Base-by-base conservation (phyloP, 2,888 invertebrate species). In the Polyommatus iphigenia region DNA sequence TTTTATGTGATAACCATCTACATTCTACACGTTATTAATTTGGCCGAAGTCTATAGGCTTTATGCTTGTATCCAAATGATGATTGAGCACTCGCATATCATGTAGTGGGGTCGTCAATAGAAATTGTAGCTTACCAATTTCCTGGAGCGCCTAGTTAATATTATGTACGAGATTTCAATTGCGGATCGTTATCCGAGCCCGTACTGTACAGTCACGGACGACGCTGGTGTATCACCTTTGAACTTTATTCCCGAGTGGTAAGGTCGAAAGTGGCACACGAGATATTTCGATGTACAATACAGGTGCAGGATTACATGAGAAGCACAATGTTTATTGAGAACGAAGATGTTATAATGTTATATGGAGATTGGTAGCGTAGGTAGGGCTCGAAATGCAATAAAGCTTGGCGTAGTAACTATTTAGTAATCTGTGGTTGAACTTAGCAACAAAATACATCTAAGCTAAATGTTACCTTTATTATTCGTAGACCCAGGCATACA, bases 161-260 rank as follows among this genome's bases (percentile, higher is more conserved):
- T 67, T 67, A 32, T 29, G 67, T 29, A 67, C 29, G 67, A 67
- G 67, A 67, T 67, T 67, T 67, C 15, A 67, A 67, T 67, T 29
- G 67, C 67, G 67, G 67, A 67, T 32, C 67, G 29, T 67, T 67
- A 67, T 67, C 67, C 67, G 29, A 67, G 67, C 67, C 29, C 29
- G 29, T 15, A 67, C 29, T 29, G 29, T 67, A 29, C 15, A 29
- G 29, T 24, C 8, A 8, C 59, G 8, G 10, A 24, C 24, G 4
- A 24, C 13, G 10, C 59, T 59, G 59, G 7, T 59, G 59, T 62
- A 67, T 24, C 29, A 32, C 29, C 32, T 32, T 32, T 32, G 29
- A 67, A 18, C 15, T 18, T 29, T 67, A 67, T 32, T 67, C 4
- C 18, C 29, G 6, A 29, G 67, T 15, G 29, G 32, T 29, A 32